Evolutionary conservation across 2,888 invertebrate genomes (phyloP), one percentile per base, ranked within the genome.

Genomic region (Geotrupes spiniger): DNA sequence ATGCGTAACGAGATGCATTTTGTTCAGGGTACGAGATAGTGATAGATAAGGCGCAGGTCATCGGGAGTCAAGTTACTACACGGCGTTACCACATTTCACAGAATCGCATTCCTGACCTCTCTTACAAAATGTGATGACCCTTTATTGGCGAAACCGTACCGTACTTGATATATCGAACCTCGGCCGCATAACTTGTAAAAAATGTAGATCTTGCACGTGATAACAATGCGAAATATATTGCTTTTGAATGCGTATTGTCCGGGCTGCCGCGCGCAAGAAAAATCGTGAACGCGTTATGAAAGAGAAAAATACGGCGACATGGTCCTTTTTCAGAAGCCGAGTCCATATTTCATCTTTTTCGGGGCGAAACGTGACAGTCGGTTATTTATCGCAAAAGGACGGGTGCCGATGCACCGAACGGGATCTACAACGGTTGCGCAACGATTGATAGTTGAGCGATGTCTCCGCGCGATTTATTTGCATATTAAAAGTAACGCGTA

Each of bases 21-120:
- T 33, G 33, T 15, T 11, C 10, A 4, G 11, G 8, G 15, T 33
- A 10, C 33, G 11, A 9, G 33, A 33, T 33, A 33, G 33, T 33
- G 33, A 33, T 33, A 33, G 33, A 33, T 33, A 33, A 33, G 8
- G 33, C 14, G 11, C 33, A 14, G 33, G 33, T 33, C 33, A 33
- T 33, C 33, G 33, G 33, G 33, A 33, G 33, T 33, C 33, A 33
- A 8, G 33, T 33, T 33, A 33, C 33, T 15, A 33, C 33, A 33
- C 15, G 14, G 12, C 21, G 12, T 33, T 15, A 14, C 12, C 14
- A 31, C 11, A 33, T 12, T 14, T 12, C 12, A 15, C 14, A 12
- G 14, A 15, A 15, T 15, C 8, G 33, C 33, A 33, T 33, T 33
- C 33, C 14, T 33, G 33, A 33, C 33, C 33, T 33, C 33, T 33